Conservation (phyloP, 2,888 invertebrate genomes). For the Phyto melanocephala region DNA sequence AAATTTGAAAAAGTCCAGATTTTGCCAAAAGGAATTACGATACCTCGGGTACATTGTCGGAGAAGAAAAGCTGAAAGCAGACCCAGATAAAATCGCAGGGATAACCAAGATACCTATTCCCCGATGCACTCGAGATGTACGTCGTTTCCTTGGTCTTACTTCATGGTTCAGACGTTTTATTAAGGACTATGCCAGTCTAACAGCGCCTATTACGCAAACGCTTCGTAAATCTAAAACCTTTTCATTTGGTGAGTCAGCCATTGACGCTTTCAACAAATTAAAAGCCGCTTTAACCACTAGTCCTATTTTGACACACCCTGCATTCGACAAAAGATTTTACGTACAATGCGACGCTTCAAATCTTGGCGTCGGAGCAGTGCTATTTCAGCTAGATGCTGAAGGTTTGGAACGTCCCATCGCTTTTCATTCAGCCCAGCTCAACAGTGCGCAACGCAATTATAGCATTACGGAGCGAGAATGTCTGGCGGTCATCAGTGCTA, state of each 20-base stretch:
- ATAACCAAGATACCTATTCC: constrained; percentile 46
- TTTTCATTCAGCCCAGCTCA: constrained; percentile 19
- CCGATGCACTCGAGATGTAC: constrained; percentile 34
- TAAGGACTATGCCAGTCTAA: constrained; percentile 45
- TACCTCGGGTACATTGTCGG: no score
- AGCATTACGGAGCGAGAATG: no score
- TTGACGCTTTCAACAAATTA: constrained; percentile 14
- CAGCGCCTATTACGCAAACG: constrained; percentile 37
- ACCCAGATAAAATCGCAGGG: no score
- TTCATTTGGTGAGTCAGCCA: background rate
- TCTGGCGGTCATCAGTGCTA: constrained; percentile 20
- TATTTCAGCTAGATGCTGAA: constrained; percentile 26
- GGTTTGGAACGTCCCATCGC: constrained; percentile 25
- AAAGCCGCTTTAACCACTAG: constrained; percentile 23
- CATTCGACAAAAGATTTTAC: constrained; percentile 32
- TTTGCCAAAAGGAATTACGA: no score
- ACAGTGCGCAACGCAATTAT: no score
- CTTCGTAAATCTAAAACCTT: constrained; percentile 21
- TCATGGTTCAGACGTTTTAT: constrained; percentile 64
- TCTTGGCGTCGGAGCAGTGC: constrained; percentile 11
- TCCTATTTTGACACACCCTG: constrained; percentile 14
- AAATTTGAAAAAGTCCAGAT: no score
- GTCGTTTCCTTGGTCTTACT: constrained; percentile 62
- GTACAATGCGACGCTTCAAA: constrained; percentile 36
- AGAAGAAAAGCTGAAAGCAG: no score